phyloP scores from a whole-genome alignment of 2,113 vertebrate species.

The Macrotus californicus region DNA sequence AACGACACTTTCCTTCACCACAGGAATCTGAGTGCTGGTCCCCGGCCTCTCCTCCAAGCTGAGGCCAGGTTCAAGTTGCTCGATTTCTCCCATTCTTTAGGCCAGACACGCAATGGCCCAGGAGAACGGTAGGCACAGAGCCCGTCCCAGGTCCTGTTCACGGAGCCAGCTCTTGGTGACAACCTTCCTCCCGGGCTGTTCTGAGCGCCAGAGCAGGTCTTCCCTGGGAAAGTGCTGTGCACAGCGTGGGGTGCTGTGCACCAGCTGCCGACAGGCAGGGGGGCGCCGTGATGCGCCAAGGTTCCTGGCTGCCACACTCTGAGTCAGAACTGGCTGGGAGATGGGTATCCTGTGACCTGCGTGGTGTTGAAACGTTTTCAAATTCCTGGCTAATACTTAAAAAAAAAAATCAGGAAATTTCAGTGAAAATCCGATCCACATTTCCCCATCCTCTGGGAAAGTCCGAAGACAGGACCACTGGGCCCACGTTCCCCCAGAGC shows the following conservation, averaged over 20 bases:
- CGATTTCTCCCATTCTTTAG: neutral
- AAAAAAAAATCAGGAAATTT: neutral
- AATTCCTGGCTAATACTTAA: neutral
- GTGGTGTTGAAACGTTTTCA: neutral
- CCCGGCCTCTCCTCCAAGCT: neutral
- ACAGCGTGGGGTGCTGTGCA: neutral
- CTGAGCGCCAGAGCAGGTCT: neutral
- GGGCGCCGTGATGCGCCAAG: rapidly evolving
- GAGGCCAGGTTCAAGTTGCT: neutral
- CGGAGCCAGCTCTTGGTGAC: neutral
- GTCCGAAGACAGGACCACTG: rapidly evolving
- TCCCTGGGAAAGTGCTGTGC: neutral
- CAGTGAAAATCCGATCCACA: neutral
- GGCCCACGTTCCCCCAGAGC: neutral
- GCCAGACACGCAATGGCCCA: neutral
- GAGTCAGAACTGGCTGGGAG: neutral
- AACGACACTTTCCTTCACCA: rapidly evolving
- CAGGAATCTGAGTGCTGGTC: neutral
- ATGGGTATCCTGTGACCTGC: neutral
- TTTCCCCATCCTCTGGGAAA: neutral
- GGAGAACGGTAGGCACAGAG: neutral
- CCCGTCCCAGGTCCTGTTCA: neutral
- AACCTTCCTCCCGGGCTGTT: neutral
- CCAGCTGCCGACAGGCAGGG: neutral
- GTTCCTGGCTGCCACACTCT: rapidly evolving